phyloP scores from a whole-genome alignment of 2,888 invertebrate species.

The Alviniconcha strummeri region DNA sequence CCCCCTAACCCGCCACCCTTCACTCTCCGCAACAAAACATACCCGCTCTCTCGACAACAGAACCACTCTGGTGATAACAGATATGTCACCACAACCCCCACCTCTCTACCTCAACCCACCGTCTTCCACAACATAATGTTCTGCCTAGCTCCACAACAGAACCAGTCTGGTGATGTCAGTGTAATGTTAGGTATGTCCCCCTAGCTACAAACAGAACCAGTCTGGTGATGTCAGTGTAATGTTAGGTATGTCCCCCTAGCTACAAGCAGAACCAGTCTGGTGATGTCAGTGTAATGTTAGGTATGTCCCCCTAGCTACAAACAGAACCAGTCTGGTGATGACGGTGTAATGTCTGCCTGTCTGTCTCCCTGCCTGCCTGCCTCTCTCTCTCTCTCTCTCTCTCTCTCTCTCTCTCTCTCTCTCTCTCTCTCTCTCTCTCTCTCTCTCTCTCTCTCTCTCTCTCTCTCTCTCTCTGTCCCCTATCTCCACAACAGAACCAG shows the following conservation, averaged over 20 bases:
- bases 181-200: not conserved
- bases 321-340: not conserved
- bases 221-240: too few species aligned
- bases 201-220: not conserved
- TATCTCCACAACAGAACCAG: not conserved
- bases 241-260: not conserved
- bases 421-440: slow-evolving; percentile 24
- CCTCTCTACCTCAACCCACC: too few species aligned
- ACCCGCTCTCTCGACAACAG: too few species aligned
- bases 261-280: not conserved
- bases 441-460: not conserved
- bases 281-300: too few species aligned
- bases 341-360: not conserved
- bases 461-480: not conserved
- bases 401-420: slow-evolving; percentile 26
- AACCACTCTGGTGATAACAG: too few species aligned
- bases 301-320: not conserved
- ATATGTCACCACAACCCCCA: too few species aligned
- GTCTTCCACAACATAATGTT: too few species aligned
- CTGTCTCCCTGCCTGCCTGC: not conserved
- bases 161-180: too few species aligned
- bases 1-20: too few species aligned
- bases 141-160: too few species aligned
- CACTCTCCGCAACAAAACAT: too few species aligned
- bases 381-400: not conserved